These are phyloP conservation scores for Malurus cyaneus DNA, from an alignment of 2,113 vertebrate species.

Conservation along the genomic window DNA sequence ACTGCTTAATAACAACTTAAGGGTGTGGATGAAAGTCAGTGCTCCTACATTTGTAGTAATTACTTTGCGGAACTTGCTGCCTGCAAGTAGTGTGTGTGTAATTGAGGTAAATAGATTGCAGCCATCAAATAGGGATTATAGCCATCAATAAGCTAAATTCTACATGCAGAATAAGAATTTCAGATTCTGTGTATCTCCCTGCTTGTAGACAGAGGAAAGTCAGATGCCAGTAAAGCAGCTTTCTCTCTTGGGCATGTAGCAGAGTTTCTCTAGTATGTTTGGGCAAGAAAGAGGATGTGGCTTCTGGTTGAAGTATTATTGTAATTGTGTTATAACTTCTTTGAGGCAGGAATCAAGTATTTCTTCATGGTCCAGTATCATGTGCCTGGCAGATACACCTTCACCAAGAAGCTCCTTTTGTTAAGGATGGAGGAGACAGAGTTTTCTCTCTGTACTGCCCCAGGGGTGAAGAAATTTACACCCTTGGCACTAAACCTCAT, in stretches of 20 bases:
- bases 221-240: neutral
- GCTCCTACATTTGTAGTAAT: neutral
- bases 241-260: neutral
- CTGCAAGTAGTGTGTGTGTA: neutral
- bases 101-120: neutral
- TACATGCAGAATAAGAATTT: neutral
- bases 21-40: neutral
- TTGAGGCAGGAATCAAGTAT: neutral
- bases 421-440: neutral
- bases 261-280: neutral
- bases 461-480: neutral
- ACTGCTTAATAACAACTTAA: neutral
- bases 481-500: neutral
- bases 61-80: neutral
- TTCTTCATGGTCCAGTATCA: neutral
- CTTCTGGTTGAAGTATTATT: neutral
- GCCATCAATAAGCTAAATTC: neutral
- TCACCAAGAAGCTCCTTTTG: neutral
- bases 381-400: neutral
- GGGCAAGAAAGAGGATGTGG: neutral
- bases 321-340: neutral
- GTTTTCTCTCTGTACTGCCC: neutral
- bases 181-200: neutral
- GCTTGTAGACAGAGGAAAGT: neutral
- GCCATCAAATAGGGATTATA: neutral